Evolutionary conservation across 2,888 invertebrate species (phyloP), one percentile per base, ranked within the genome.

Genomic region (Tachina lurida): DNA sequence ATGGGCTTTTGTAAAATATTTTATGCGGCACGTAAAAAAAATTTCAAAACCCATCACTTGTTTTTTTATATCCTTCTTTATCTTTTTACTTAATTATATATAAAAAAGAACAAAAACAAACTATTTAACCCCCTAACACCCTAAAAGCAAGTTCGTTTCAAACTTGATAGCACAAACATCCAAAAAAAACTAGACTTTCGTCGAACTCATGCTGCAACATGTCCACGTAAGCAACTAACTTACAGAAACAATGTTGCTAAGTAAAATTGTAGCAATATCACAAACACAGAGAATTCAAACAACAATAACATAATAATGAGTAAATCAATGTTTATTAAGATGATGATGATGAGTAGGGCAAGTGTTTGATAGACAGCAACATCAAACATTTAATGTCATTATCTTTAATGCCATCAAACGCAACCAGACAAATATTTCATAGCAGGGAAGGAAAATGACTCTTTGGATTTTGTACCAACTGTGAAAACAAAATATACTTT

Each of bases 321-420:
- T 54, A 62, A 75, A 45, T 41, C 52, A 49, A 67, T 4, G 1
- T 13, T 67, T 19, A 79, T 68, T 49, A 31, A 10, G 3, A 39
- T 22, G n/a, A 73, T 54, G 45, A 84, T 73, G 22, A 77, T 75
- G 45, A 76, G 15, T 56, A 78, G n/a, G 49, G 58, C 43, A 41
- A 49, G 15, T 65, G 71, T 67, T 52, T 65, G 49, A 76, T 67
- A 17, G 22, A 1, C 58, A 62, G 62, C 49, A 78, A 52, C n/a
- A 41, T 56, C n/a, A 43, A 78, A 71, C 47, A 22, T 41, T 49
- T n/a, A 60, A 19, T 47, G 15, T 19, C 49, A 43, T 62, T 62
- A 45, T 63, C 13, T 39, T 62, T 15, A 15, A 19, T 15, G 31
- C 19, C 71, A 56, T 71, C 63, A 73, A 5, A 79, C 54, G 56